Conservation (phyloP, 1,140 invertebrate species). For the Cryptotermes secundus region DNA sequence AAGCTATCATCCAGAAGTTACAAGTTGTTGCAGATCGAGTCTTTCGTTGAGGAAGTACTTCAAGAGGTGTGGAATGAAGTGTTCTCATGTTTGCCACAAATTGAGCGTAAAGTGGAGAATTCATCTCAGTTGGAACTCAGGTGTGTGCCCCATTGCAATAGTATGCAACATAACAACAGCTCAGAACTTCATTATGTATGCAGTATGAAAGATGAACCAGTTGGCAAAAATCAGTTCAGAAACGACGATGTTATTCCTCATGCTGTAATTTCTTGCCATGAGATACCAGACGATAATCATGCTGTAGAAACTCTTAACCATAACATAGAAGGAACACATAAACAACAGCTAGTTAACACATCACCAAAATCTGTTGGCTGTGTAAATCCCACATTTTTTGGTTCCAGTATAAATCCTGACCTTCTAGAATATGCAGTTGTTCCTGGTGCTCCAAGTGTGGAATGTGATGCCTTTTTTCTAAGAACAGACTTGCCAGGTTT, state of each 20-base stretch:
- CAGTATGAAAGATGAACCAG: no score
- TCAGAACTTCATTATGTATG: no score
- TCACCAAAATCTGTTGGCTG: slow-evolving; percentile 16
- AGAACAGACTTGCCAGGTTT: no score
- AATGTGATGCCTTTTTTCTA: background rate
- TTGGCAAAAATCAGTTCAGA: no score
- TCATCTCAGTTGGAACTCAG: background rate
- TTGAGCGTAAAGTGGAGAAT: background rate
- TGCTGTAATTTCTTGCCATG: background rate
- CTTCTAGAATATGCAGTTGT: background rate
- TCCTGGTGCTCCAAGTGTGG: background rate
- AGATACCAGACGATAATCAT: background rate
- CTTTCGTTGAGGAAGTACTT: slow-evolving; percentile 19
- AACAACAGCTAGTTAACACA: no score
- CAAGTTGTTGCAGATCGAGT: background rate
- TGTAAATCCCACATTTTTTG: slow-evolving; percentile 5
- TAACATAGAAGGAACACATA: background rate
- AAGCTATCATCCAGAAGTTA: background rate
- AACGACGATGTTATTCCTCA: no score
- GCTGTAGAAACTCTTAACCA: background rate
- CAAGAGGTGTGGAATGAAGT: slow-evolving; percentile 6
- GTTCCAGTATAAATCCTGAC: background rate
- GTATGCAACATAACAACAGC: no score
- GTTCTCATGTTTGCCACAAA: background rate
- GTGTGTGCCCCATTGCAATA: no score